phyloP scores from a whole-genome alignment of 2,113 vertebrate species.

The Electrona antarctica region DNA sequence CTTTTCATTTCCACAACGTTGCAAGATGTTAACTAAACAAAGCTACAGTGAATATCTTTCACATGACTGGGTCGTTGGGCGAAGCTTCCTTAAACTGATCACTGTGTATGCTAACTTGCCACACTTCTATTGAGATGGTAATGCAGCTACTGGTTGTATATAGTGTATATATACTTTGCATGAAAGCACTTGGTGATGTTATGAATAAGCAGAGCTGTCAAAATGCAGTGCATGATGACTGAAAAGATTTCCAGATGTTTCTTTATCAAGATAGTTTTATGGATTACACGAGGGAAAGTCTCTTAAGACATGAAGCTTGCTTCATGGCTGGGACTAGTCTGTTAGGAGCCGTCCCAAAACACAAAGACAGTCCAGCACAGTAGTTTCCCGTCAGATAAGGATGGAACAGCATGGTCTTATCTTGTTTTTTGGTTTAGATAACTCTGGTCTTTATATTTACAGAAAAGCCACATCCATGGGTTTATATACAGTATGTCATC shows the following conservation, averaged over 20 bases:
- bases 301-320: neutral
- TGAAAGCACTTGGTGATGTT: neutral
- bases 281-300: constrained; percentile 21
- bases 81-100: constrained; percentile 18
- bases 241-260: constrained; percentile 43
- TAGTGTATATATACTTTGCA: neutral
- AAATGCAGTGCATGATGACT: constrained; percentile 17
- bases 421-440: too few relatives aligned
- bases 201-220: neutral
- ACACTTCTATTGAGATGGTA: constrained; percentile 3
- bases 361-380: constrained; percentile 44
- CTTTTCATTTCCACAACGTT: neutral
- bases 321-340: constrained; percentile 34
- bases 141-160: neutral
- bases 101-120: neutral
- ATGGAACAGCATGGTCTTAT: constrained; percentile 26
- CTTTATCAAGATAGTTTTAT: neutral
- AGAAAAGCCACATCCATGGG: constrained; percentile 45
- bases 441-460: too few relatives aligned
- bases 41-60: constrained; percentile 43
- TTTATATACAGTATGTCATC: constrained; percentile 17
- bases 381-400: constrained; percentile 46
- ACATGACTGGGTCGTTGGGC: constrained; percentile 22
- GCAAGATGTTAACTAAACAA: constrained; percentile 8
- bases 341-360: constrained; percentile 57